Evolutionary conservation across 2,113 vertebrate genomes (phyloP).

Genomic region (Pygoscelis adeliae): DNA sequence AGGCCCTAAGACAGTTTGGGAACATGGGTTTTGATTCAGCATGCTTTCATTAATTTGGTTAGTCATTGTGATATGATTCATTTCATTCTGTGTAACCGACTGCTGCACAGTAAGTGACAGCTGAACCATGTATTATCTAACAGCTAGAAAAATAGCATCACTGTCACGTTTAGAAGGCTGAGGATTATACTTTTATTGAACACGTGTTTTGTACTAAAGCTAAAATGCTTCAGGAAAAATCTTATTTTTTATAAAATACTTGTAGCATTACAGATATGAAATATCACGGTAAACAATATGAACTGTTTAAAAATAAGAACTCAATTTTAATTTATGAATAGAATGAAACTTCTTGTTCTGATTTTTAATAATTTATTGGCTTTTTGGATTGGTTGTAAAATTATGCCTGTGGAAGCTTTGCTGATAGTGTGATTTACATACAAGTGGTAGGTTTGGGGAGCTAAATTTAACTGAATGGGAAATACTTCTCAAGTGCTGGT

Average conservation of each 20-base stretch:
- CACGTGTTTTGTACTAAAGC: background rate
- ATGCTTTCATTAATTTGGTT: slow-evolving; percentile 43
- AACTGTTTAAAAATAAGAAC: background rate
- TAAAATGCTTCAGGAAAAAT: background rate
- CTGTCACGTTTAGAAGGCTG: background rate
- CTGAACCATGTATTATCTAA: slow-evolving; percentile 40
- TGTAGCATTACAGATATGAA: background rate
- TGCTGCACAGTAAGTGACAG: slow-evolving; percentile 36
- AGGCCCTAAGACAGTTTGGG: background rate
- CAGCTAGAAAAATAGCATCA: slow-evolving; percentile 22
- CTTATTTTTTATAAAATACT: background rate
- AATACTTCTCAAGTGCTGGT: background rate
- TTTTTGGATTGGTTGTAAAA: background rate
- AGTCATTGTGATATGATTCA: slow-evolving; percentile 31
- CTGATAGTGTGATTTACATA: background rate
- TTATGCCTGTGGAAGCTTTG: background rate
- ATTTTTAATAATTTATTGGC: background rate
- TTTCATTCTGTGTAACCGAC: slow-evolving; percentile 5
- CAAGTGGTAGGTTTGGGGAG: background rate
- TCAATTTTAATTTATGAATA: background rate
- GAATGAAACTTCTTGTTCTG: background rate
- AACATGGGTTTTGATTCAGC: slow-evolving; percentile 23
- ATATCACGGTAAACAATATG: background rate
- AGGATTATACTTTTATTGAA: background rate
- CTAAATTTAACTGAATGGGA: background rate